Evolutionary conservation across 2,113 vertebrate genomes (phyloP), one percentile per base, ranked within the genome.

Genomic region (Pogona vitticeps): DNA sequence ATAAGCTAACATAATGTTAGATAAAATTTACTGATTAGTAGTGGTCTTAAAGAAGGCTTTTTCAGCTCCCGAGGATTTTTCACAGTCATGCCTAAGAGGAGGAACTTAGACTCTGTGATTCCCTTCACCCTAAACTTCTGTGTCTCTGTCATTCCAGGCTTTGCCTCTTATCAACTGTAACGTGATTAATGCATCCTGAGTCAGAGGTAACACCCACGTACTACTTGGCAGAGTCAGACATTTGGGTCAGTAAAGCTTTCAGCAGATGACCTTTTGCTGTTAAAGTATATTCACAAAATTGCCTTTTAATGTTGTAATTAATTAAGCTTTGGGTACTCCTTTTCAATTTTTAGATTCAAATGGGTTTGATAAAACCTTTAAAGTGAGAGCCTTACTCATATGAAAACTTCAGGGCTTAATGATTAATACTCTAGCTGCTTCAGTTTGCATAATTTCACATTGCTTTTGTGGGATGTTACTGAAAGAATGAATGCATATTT

Each of bases 101-200:
- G 5, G n/a, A 42, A 65, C 65, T 79, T 81, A n/a, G 28, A 4
- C 1, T 3, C 31, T 86, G 28, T 40, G 36, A 38, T 21, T 86
- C 59, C 78, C 65, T 76, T 82, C 72, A 83, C 86, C 7, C 86
- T 87, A 90, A 85, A 85, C 80, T 8, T 0, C 36, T 83, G 28
- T 87, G 38, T 6, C 15, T 0, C 80, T 91, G 58, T 88, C 52
- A 67, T 67, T 0, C 0, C 18, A 6, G 33, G 0, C 3, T 82
- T 42, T 82, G 73, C 80, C 80, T 87, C 80, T 82, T 76, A 80
- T 87, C 71, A 84, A 42, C 83, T 85, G 38, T 76, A 88, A 80
- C 59, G 59, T 88, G 71, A 10, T 23, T 85, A 12, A 0, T 3
- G 59, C 38, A 0, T 83, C 8, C 59, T 65, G 84, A 84, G 67